Evolutionary conservation across 2,113 vertebrate genomes (phyloP), one percentile per base, ranked within the genome.

Genomic region (Cyanocitta stelleri): DNA sequence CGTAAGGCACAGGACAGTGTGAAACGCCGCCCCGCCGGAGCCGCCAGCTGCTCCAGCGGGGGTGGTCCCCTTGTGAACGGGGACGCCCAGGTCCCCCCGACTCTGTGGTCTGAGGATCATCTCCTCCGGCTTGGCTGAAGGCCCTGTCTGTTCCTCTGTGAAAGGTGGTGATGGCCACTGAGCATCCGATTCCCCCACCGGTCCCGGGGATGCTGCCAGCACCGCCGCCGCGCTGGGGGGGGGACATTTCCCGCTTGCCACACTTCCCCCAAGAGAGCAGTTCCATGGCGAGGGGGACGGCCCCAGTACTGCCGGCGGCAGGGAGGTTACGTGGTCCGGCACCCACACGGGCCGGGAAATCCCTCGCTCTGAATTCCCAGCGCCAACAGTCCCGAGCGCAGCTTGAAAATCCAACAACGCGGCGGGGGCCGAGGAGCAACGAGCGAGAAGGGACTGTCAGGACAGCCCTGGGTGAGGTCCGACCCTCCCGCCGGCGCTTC

Each of bases 1-100:
- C 95, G 67, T 92, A 96, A 95, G 94, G 95, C 95, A 97, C 96
- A 95, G 92, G 85, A 80, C 92, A 93, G 69, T 33, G 71, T 59
- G 30, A 39, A 85, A 59, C 13, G 54, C 78, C 12, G 7, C 75
- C 85, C 88, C 29, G 3, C 74, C 44, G 82, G 90, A 90, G 89
- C 49, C 4, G 7, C 63, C 11, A 18, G 51, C 58, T 15, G 83
- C 48, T 44, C 89, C 90, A 4, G 74, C 19, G 58, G 69, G 67
- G 15, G 15, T 3, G 6, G 88, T 88, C 88, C 91, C 89, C 91
- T 76, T 19, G 30, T 6, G 55, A 58, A 54, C 0, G 0, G 76
- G 87, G 77, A 87, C 54, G 9, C 44, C 7, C 3, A 2, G 73
- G 72, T 79, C 72, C 56, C 85, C 88, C 58, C 64, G 13, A 83